phyloP scores from a whole-genome alignment of 1,140 invertebrate species.

The Helicoverpa armigera region DNA sequence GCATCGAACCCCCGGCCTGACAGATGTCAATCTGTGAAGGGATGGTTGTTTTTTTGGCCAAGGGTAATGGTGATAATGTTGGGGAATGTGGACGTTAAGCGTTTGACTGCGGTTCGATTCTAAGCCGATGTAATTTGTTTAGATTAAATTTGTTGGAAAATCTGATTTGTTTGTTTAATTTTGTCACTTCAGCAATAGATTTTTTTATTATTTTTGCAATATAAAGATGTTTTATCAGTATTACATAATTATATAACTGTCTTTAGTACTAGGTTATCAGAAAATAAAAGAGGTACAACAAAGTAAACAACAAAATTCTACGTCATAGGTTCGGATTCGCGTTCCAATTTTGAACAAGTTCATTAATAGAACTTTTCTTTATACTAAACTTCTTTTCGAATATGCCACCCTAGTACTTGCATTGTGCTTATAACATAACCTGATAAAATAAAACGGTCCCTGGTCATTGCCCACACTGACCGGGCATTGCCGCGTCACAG shows the following conservation, averaged over 20 bases:
- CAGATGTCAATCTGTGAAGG: constrained; percentile 79
- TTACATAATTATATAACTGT: no score
- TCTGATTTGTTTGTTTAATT: constrained; percentile 3
- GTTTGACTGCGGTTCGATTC: constrained; percentile 23
- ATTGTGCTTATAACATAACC: neutral
- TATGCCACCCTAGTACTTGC: no score
- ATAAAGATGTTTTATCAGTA: no score
- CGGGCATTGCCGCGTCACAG: neutral
- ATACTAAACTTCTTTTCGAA: no score
- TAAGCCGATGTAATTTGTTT: constrained; percentile 37
- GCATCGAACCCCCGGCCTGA: constrained; percentile 65
- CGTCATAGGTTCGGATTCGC: no score
- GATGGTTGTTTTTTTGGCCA: constrained; percentile 20
- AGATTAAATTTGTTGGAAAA: neutral
- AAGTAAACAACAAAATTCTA: no score
- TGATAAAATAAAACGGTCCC: neutral
- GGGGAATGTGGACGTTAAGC: constrained; percentile 54
- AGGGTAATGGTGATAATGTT: constrained; percentile 52
- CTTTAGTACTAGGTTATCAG: no score
- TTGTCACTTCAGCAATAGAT: neutral
- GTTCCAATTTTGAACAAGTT: no score
- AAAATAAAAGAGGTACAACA: no score
- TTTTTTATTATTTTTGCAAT: no score
- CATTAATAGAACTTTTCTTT: no score
- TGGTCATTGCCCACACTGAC: constrained; percentile 21